Base-by-base conservation (phyloP, 1,140 invertebrate species). In the Lethrus apterus region DNA sequence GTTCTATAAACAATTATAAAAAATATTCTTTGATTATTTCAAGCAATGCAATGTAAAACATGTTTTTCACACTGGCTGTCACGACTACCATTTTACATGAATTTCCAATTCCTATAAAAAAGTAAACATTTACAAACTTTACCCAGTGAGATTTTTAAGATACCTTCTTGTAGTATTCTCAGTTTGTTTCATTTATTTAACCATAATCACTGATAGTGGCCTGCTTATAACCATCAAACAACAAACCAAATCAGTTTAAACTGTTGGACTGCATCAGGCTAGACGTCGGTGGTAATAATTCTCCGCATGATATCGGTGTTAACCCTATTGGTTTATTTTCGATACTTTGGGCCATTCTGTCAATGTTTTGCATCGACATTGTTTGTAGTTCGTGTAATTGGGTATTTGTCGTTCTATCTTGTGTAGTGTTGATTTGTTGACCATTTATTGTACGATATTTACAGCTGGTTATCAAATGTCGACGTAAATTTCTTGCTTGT, bases 401-500 rank as follows among this genome's bases (percentile, higher is more conserved):
- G 13, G 21, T 11, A 21, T 33, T 44, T 2, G 41, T 31, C 9
- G 26, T 36, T 13, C 21, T 36, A 9, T 42, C 23, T 14, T 26
- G 15, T 40, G 51, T 36, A 29, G 49, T 53, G 15, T 47, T 11
- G 62, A 35, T 24, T 58, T 60, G 18, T 52, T 62, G 26, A 49
- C 61, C 26, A 18, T 14, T 26, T 11, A 46, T 20, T 29, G 67
- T 65, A 14, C 70, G 60, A 49, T 67, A 71, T 42, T 69, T 70
- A 52, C 70, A 70, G 7, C 69, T 70, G 0, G 68, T 49, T 44
- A 69, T 58, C 23, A 77, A 60, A 52, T 77, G 76, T 55, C 76
- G 66, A 18, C 76, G 66, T 35, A 78, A 58, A 55, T 77, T 78
- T 35, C 75, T 65, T 8, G 75, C 75, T 54, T 78, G 76, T 41